These are phyloP conservation scores for Drosophila anomelani DNA, from an alignment of 2,888 invertebrate genomes.

Conservation along the genomic window DNA sequence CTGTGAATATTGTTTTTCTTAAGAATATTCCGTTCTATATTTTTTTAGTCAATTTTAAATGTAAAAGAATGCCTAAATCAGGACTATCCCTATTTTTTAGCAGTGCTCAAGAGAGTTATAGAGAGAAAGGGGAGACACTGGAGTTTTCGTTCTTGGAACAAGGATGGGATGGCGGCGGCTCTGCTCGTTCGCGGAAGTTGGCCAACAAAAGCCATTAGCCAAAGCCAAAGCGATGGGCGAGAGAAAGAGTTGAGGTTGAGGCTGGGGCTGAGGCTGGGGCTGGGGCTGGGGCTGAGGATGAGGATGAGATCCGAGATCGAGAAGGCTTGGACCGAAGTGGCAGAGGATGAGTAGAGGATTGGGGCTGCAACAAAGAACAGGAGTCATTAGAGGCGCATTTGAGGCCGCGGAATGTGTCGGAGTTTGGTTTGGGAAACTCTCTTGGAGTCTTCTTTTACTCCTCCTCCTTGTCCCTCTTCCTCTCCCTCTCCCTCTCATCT, in stretches of 20 bases:
- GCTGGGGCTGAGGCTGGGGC: background rate
- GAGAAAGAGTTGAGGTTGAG: slow-evolving; percentile 12
- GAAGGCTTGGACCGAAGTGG: slow-evolving; percentile 3
- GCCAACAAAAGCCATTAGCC: slow-evolving; percentile 55
- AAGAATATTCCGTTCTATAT: background rate
- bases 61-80: too few relatives aligned
- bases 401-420: slow-evolving; percentile 69
- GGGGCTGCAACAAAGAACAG: slow-evolving; percentile 73
- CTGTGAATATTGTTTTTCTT: background rate
- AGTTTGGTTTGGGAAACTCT: slow-evolving; percentile 17
- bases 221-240: slow-evolving; percentile 22
- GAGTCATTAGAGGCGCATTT: slow-evolving; percentile 79
- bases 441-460: background rate
- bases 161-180: slow-evolving; percentile 24
- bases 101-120: slow-evolving; percentile 1
- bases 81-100: background rate
- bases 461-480: background rate
- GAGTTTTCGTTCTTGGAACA: slow-evolving; percentile 32
- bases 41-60: background rate
- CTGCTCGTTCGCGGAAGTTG: slow-evolving; percentile 64
- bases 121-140: slow-evolving; percentile 1
- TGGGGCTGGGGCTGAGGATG: background rate
- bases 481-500: slow-evolving; percentile 1
- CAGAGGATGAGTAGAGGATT: slow-evolving; percentile 29
- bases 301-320: slow-evolving; percentile 8